Conservation (phyloP, 1,140 invertebrate genomes). For the Saccostrea echinata region DNA sequence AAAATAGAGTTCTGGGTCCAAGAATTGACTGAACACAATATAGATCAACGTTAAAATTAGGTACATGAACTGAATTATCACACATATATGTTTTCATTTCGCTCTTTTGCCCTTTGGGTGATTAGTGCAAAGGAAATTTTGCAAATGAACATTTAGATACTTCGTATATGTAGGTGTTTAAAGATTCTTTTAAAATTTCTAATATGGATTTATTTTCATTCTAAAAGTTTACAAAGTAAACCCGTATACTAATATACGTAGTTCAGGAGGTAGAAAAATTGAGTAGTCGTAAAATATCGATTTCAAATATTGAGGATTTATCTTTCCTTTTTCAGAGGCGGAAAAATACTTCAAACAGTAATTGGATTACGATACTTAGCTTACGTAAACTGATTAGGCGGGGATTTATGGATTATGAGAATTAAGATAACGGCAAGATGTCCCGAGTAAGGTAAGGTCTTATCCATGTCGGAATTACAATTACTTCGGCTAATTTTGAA, state of each 20-base stretch:
- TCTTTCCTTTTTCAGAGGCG: not conserved
- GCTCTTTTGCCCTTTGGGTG: no score
- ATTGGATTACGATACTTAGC: slow-evolving; percentile 16
- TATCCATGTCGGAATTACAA: not conserved
- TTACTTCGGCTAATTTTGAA: slow-evolving; percentile 6
- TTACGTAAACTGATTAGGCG: not conserved
- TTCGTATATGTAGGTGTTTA: no score
- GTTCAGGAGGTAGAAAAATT: not conserved
- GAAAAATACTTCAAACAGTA: slow-evolving; percentile 8
- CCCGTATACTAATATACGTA: no score
- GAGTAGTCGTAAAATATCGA: not conserved
- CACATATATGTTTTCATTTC: no score
- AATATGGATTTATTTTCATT: no score
- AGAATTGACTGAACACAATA: no score
- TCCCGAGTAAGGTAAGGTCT: not conserved
- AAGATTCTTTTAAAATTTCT: no score
- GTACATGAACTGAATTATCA: no score
- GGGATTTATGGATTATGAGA: slow-evolving; percentile 17
- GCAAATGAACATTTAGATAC: no score
- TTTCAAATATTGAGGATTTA: not conserved
- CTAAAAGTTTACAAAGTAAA: no score
- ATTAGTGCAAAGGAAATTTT: no score
- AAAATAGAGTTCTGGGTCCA: not conserved
- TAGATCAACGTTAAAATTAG: no score
- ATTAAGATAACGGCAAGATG: slow-evolving; percentile 28